A percentile compares a stretch with the other conserved stretches of the same genome.
Evolutionary conservation across 2,888 invertebrate genomes (phyloP).

Genomic region (Plusia festucae): DNA sequence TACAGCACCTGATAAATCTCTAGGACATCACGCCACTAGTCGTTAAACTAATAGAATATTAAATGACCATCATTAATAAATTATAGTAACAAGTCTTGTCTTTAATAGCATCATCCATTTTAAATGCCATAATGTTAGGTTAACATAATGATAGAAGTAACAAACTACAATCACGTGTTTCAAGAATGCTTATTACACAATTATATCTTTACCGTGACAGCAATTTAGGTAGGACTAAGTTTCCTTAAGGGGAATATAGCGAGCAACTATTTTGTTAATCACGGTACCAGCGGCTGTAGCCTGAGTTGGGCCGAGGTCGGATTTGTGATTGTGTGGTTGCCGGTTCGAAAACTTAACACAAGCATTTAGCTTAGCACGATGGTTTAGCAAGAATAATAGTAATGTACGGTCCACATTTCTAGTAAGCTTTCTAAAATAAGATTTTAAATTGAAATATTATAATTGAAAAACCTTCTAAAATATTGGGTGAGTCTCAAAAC

Average conservation of each 20-base stretch:
- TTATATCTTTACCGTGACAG: neutral
- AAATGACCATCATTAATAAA: neutral
- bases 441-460: too few species aligned
- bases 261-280: neutral
- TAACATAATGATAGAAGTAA: constrained; percentile 1
- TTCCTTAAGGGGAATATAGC: neutral
- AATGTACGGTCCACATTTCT: too few species aligned
- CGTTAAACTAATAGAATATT: constrained; percentile 2
- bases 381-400: too few species aligned
- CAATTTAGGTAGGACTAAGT: neutral
- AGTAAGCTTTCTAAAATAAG: too few species aligned
- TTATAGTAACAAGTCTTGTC: neutral
- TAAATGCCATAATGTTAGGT: neutral
- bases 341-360: too few species aligned
- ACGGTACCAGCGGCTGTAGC: too few species aligned
- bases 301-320: too few species aligned
- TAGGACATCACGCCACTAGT: neutral
- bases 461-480: too few species aligned
- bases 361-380: too few species aligned
- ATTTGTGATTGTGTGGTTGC: too few species aligned
- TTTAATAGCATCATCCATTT: constrained; percentile 4
- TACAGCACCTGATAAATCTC: neutral
- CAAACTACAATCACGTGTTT: constrained; percentile 4
- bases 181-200: neutral
- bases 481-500: too few species aligned